Evolutionary conservation across 2,113 vertebrate genomes (phyloP).

Genomic region (Pelodiscus sinensis): DNA sequence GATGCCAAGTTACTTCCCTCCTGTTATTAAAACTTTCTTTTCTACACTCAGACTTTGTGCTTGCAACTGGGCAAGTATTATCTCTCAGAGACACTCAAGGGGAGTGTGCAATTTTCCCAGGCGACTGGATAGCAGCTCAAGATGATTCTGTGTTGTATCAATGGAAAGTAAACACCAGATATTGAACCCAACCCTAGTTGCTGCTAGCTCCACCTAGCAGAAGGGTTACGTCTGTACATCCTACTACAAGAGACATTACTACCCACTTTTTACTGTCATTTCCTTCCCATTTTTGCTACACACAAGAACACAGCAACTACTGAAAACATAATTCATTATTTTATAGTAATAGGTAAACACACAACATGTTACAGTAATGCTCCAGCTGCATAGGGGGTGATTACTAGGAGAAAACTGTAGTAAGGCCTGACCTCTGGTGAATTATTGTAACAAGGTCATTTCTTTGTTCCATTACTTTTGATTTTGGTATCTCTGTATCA

Average conservation of each 20-base stretch:
- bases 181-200: too few relatives aligned
- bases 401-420: background rate
- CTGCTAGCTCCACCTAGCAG: too few relatives aligned
- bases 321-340: background rate
- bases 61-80: too few relatives aligned
- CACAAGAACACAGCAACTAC: background rate
- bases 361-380: too few relatives aligned
- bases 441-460: background rate
- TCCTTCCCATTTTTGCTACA: background rate
- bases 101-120: too few relatives aligned
- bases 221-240: background rate
- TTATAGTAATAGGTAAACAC: background rate
- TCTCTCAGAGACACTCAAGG: too few relatives aligned
- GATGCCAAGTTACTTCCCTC: too few relatives aligned
- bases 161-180: too few relatives aligned
- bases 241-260: accelerated
- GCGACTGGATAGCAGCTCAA: too few relatives aligned
- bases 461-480: slow-evolving; percentile 62
- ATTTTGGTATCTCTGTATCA: slow-evolving; percentile 59
- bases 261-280: background rate
- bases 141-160: too few relatives aligned
- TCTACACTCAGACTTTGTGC: too few relatives aligned
- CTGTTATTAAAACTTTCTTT: too few relatives aligned
- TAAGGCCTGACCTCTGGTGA: background rate
- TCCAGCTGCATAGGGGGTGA: background rate